A percentile compares a stretch with the other conserved stretches of the same genome.
Evolutionary conservation across 2,113 vertebrate species (phyloP).

Genomic region (Paradoxurus hermaphroditus): DNA sequence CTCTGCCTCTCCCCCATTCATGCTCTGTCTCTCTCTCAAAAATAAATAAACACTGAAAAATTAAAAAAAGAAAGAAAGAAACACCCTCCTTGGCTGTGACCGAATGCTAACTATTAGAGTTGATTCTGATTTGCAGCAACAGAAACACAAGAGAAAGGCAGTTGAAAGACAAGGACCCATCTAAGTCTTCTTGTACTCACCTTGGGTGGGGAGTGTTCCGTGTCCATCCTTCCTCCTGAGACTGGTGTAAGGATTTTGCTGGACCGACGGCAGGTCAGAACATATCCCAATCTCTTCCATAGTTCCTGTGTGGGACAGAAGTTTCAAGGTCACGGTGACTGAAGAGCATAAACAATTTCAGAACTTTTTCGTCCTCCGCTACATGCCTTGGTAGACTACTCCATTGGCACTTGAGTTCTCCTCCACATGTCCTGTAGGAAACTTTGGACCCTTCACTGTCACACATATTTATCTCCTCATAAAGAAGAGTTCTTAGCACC

Average conservation of each 20-base stretch:
- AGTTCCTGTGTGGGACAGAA: neutral
- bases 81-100: no score
- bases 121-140: neutral
- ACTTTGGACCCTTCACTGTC: neutral
- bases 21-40: no score
- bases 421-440: neutral
- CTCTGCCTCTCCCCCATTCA: no score
- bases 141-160: neutral
- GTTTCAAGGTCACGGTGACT: neutral
- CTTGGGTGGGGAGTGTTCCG: accelerated
- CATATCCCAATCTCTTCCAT: neutral
- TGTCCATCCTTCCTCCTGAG: accelerated
- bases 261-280: neutral
- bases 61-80: no score
- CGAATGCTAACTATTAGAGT: neutral
- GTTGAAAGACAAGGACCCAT: accelerated
- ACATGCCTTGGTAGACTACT: neutral
- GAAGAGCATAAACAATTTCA: neutral
- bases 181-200: neutral
- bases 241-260: neutral
- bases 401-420: no score
- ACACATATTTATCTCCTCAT: neutral
- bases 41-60: no score
- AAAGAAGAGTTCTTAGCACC: neutral
- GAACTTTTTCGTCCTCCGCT: neutral